Evolutionary conservation across 1,140 invertebrate species (phyloP), one percentile per base, ranked within the genome.

Genomic region (Grapholita molesta): DNA sequence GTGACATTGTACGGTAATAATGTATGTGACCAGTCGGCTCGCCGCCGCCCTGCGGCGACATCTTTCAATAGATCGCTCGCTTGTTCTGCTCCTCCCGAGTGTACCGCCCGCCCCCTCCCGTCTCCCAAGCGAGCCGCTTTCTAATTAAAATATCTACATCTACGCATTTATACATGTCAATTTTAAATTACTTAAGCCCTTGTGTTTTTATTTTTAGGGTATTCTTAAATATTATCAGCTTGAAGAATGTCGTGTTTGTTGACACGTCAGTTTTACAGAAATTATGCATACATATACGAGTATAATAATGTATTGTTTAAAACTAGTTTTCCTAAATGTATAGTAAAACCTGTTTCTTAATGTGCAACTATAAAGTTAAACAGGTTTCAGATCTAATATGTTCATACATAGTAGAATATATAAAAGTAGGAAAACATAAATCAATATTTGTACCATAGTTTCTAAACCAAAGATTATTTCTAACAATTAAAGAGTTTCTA

Each of bases 1-100:
- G 86, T 85, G 84, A 90, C 86, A 88, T 85, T 86, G 83, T 90
- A 84, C 80, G 82, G 80, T 88, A 89, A 90, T 89, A 86, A 87
- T 90, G 84, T 90, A 90, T 88, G 88, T 88, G 88, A 85, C 85
- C 88, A 88, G 75, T 85, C 82, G 73, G 79, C 73, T 79, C 74
- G 79, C 74, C 74, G 76, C 80, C 74, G 76, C 80, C 77, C 80
- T 72, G 75, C 75, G 75, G 77, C 76, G 77, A 85, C 82, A 80
- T 83, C 80, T 86, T 84, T 86, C 84, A 84, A 85, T 86, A 84
- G 80, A 81, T 85, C 80, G 79, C 75, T 48, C 71, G 74, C 74
- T 72, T 75, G 72, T 69, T 73, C 75, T 66, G 71, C 61, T 48
- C 66, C 70, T 67, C 67, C 73, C 70, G 71, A 25, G 52, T 52